A percentile compares a stretch with the other conserved stretches of the same genome.
Evolutionary conservation across 2,888 invertebrate species (phyloP).

Genomic region (Erynnis tages): DNA sequence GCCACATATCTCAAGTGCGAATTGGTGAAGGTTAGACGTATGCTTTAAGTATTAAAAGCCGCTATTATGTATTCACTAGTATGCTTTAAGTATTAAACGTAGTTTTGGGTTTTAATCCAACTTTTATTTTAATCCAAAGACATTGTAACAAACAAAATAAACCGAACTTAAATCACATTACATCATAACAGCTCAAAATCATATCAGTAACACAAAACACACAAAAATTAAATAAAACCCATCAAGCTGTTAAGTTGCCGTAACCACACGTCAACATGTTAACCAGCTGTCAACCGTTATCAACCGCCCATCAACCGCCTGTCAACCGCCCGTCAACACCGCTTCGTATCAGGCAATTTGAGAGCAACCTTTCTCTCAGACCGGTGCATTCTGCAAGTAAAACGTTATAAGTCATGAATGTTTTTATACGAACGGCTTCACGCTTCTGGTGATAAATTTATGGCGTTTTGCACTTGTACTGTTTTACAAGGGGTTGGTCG

Average conservation of each 20-base stretch:
- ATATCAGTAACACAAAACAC: not conserved
- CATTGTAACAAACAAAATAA: too few relatives aligned
- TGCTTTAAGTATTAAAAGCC: too few relatives aligned
- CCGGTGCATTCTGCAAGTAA: slow-evolving; percentile 13
- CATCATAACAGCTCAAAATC: not conserved
- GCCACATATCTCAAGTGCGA: too few relatives aligned
- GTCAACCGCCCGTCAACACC: slow-evolving; percentile 20
- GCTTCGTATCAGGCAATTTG: slow-evolving; percentile 21
- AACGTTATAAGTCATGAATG: slow-evolving; percentile 28
- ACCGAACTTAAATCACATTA: too few relatives aligned
- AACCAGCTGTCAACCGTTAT: slow-evolving; percentile 19
- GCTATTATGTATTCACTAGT: too few relatives aligned
- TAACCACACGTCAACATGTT: slow-evolving; percentile 12
- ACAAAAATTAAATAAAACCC: slow-evolving; percentile 13
- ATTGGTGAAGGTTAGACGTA: too few relatives aligned
- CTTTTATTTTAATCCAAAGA: too few relatives aligned
- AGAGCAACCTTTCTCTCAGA: slow-evolving; percentile 17
- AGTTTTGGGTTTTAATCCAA: too few relatives aligned
- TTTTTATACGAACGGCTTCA: slow-evolving; percentile 25
- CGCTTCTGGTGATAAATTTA: slow-evolving; percentile 25
- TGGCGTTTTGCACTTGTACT: slow-evolving; percentile 19
- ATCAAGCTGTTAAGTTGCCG: slow-evolving; percentile 9
- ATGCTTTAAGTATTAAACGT: too few relatives aligned
- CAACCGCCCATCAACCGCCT: slow-evolving; percentile 12
- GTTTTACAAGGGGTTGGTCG: slow-evolving; percentile 7